Conservation (phyloP, 53 echinoderm and acorn worm species). For the Mesocentrotus franciscanus region DNA sequence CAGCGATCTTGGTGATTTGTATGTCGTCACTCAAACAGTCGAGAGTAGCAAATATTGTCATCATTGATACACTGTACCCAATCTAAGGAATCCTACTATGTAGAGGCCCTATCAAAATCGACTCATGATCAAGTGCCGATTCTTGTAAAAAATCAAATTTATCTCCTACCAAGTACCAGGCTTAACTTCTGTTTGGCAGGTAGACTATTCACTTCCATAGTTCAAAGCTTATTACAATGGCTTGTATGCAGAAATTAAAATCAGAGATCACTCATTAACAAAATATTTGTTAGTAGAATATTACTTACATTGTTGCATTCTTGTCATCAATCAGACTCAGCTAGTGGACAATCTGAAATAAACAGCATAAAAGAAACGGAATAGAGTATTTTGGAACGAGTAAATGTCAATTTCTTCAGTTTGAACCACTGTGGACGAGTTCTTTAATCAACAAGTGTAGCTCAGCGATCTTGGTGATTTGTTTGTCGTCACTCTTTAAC, state of each 20-base stretch:
- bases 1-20: constrained; percentile 88
- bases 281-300: not conserved
- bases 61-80: constrained; percentile 69
- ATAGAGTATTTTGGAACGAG: not conserved
- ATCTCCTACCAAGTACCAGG: no score
- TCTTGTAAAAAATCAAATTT: no score
- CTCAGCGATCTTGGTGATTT: constrained; percentile 92
- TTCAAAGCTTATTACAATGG: not conserved
- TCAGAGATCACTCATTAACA: not conserved
- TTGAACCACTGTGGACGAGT: not conserved
- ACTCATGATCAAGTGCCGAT: no score
- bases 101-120: no score
- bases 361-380: not conserved
- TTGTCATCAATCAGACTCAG: not conserved
- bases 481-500: constrained; percentile 74
- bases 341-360: not conserved
- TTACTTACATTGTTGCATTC: not conserved
- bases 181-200: not conserved
- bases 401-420: not conserved
- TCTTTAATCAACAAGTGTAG: not conserved
- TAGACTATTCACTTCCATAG: not conserved
- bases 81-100: not conserved
- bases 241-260: not conserved
- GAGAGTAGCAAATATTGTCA: constrained; percentile 91
- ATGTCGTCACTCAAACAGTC: constrained; percentile 78